Conservation (phyloP, 2,113 vertebrate species). For the Hypocryptadius cinnamomeus region DNA sequence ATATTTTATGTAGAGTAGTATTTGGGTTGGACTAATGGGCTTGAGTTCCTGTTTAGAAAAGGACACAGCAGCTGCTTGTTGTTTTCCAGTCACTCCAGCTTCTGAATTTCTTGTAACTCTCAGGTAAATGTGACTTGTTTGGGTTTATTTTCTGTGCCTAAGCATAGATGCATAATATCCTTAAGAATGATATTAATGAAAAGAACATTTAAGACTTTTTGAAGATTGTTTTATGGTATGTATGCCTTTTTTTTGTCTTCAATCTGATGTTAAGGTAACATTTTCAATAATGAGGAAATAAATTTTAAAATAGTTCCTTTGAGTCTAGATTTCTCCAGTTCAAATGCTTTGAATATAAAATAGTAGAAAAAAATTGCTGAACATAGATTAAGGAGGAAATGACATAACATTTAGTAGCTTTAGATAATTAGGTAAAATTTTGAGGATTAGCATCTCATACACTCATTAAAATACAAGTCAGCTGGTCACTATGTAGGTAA, state of each 20-base stretch:
- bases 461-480: not conserved
- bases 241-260: not conserved
- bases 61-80: not conserved
- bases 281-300: not conserved
- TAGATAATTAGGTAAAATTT: not conserved
- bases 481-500: not conserved
- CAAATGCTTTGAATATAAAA: not conserved
- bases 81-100: not conserved
- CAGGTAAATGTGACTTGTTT: not conserved
- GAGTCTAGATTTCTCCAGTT: not conserved
- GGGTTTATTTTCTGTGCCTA: not conserved
- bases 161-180: not conserved
- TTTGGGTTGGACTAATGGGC: not conserved
- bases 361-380: not conserved
- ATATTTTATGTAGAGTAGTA: not conserved
- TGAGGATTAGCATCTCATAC: not conserved
- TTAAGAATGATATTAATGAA: not conserved
- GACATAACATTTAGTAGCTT: not conserved
- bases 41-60: not conserved
- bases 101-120: not conserved
- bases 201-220: not conserved
- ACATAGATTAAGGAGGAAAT: not conserved
- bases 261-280: not conserved
- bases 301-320: not conserved
- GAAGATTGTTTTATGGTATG: not conserved